phyloP scores from a whole-genome alignment of 2,113 vertebrate genomes.

The Gadus chalcogrammus region DNA sequence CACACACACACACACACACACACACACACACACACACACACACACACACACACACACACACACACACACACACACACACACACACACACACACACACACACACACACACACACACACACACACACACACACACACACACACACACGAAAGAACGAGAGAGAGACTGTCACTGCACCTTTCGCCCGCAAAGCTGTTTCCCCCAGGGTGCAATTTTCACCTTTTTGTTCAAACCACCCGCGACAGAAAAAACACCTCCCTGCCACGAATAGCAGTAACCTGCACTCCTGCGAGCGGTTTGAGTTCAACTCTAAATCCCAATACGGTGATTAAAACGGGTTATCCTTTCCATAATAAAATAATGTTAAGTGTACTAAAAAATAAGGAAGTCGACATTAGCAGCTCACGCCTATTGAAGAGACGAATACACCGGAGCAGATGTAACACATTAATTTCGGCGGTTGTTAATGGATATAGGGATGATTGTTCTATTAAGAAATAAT shows the following conservation, averaged over 20 bases:
- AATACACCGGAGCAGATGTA: constrained; percentile 31
- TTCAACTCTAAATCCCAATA: constrained; percentile 35
- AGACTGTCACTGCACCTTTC: neutral
- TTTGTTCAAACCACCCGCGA: constrained; percentile 13
- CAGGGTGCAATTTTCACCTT: constrained; percentile 62
- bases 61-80: too few species aligned
- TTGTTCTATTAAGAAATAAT: constrained; percentile 48
- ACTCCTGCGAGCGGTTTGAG: constrained; percentile 11
- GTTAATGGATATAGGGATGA: constrained; percentile 29
- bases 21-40: too few species aligned
- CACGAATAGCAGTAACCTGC: constrained; percentile 44
- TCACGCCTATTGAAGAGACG: constrained; percentile 31
- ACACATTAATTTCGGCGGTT: constrained; percentile 33
- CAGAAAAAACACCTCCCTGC: constrained; percentile 37
- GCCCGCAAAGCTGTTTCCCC: constrained; percentile 33
- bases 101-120: too few species aligned
- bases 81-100: too few species aligned
- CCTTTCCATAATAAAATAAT: constrained; percentile 21
- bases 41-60: too few species aligned
- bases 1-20: too few species aligned
- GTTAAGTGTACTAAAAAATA: constrained; percentile 32
- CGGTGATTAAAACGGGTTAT: constrained; percentile 26
- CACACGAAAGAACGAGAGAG: neutral
- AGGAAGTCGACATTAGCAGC: neutral
- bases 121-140: too few species aligned